These are phyloP conservation scores for Meloidogyne floridensis DNA, from an alignment of 1,140 invertebrate species.

Conservation along the genomic window DNA sequence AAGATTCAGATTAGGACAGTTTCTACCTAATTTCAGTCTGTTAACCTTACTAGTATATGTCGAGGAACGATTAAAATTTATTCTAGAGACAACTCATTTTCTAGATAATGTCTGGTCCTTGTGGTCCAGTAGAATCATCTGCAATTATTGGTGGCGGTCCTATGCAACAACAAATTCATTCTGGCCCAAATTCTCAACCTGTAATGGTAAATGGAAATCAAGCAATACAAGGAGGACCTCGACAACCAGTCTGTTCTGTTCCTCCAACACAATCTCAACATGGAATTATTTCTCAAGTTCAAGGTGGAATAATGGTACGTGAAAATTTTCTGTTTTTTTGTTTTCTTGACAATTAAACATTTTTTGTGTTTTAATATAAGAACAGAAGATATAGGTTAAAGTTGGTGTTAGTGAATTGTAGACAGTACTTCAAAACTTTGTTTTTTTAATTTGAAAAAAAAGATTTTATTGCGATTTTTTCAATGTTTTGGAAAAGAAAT, in stretches of 20 bases:
- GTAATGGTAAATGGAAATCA: conserved; percentile 2
- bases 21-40: no score
- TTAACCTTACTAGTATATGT: no score
- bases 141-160: not conserved
- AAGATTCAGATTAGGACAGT: no score
- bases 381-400: no score
- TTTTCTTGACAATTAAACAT: not conserved
- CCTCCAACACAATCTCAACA: conserved; percentile 1
- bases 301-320: conserved; percentile 14
- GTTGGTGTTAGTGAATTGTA: no score
- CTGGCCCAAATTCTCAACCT: not conserved
- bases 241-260: not conserved
- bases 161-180: not conserved
- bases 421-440: no score
- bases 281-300: conserved; percentile 22
- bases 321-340: not conserved
- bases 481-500: no score
- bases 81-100: not conserved
- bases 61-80: no score
- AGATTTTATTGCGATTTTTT: no score
- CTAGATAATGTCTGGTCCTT: not conserved
- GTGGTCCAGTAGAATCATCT: not conserved
- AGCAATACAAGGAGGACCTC: not conserved
- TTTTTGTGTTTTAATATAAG: not conserved
- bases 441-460: no score